These are phyloP conservation scores for Prionailurus viverrinus DNA, from an alignment of 2,113 vertebrate genomes.

Conservation along the genomic window DNA sequence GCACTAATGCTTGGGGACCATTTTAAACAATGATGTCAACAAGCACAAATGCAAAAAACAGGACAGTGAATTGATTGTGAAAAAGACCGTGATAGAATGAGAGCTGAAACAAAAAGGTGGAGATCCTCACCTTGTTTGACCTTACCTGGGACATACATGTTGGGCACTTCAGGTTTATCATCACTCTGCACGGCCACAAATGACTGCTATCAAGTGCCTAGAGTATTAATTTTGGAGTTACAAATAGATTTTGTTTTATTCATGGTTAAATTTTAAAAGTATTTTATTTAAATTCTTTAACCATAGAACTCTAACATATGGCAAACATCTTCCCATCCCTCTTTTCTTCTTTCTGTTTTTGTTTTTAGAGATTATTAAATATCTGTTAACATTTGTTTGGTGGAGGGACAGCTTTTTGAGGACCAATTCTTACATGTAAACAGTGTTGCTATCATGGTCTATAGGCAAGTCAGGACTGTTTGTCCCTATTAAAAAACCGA, in stretches of 20 bases:
- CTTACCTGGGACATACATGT: not conserved
- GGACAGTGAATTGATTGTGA: not conserved
- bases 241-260: conserved; percentile 8
- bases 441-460: not conserved
- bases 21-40: not conserved
- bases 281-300: not conserved
- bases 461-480: not conserved
- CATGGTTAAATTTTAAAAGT: not conserved
- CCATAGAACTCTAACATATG: not conserved
- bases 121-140: not conserved
- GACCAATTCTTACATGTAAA: not conserved
- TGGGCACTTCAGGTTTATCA: not conserved
- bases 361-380: not conserved
- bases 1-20: not conserved
- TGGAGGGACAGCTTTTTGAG: not conserved
- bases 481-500: not conserved
- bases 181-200: not conserved
- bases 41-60: not conserved
- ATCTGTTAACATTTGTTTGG: not conserved
- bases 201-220: not conserved
- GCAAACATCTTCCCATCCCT: not conserved
- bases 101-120: not conserved
- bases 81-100: not conserved
- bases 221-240: not conserved
- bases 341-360: not conserved